phyloP scores from a whole-genome alignment of 2,888 invertebrate species.

The Gymnocheta viridis region DNA sequence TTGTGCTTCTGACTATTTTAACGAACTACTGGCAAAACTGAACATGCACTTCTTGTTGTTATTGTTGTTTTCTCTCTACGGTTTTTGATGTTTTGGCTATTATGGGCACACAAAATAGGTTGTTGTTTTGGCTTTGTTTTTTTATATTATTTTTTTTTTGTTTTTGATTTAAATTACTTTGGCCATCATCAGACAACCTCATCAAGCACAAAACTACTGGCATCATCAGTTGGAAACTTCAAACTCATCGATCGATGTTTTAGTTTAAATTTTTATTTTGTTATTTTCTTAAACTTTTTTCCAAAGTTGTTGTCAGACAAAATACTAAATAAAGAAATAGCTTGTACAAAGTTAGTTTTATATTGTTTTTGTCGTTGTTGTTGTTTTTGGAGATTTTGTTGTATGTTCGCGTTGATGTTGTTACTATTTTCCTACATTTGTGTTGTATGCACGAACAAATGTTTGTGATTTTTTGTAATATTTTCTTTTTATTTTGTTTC shows the following conservation, averaged over 20 bases:
- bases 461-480: constrained; percentile 65
- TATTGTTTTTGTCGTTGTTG: constrained; percentile 1
- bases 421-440: constrained; percentile 64
- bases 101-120: constrained; percentile 28
- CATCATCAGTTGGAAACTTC: constrained; percentile 61
- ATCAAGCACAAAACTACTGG: constrained; percentile 59
- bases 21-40: constrained; percentile 53
- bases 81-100: constrained; percentile 55
- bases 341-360: constrained; percentile 26
- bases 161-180: constrained; percentile 65
- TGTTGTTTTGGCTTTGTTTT: constrained; percentile 8
- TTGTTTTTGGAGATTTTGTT: constrained; percentile 14
- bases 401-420: constrained; percentile 66
- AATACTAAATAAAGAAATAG: constrained; percentile 55
- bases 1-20: constrained; percentile 61
- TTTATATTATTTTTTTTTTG: constrained; percentile 26
- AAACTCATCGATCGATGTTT: constrained; percentile 67
- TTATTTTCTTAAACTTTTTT: background rate
- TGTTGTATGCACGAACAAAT: constrained; percentile 71
- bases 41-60: constrained; percentile 42
- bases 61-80: constrained; percentile 36
- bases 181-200: constrained; percentile 62
- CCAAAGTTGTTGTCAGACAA: constrained; percentile 25
- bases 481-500: constrained; percentile 49
- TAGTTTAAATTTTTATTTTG: constrained; percentile 30